Evolutionary conservation across 2,888 invertebrate genomes (phyloP).

Genomic region (Tinea pellionella): DNA sequence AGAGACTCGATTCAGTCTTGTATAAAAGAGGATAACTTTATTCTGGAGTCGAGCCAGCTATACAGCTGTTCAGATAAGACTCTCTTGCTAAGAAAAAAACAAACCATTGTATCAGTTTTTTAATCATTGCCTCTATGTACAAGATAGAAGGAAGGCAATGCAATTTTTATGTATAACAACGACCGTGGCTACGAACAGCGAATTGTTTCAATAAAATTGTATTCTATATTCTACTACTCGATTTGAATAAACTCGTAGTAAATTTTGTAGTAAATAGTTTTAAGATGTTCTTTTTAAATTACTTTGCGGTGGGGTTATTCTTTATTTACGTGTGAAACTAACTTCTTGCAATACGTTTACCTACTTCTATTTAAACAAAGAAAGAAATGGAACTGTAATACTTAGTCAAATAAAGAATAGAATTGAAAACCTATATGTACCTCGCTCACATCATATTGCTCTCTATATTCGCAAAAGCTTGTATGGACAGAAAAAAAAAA

Average conservation of each 20-base stretch:
- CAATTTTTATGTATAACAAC: neutral
- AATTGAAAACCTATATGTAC: too few relatives aligned
- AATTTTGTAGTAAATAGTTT: neutral
- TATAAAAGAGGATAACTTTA: slow-evolving; percentile 37
- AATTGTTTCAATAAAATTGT: slow-evolving; percentile 11
- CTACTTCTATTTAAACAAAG: too few relatives aligned
- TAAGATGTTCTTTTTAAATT: neutral
- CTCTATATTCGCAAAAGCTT: too few relatives aligned
- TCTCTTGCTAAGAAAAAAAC: slow-evolving; percentile 13
- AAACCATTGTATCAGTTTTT: neutral
- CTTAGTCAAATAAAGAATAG: too few relatives aligned
- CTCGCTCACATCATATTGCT: too few relatives aligned
- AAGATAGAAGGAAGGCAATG: neutral
- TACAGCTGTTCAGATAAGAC: slow-evolving; percentile 2
- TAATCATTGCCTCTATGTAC: neutral
- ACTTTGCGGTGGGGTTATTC: neutral
- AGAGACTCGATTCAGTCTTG: neutral
- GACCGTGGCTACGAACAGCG: neutral
- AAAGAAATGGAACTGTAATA: too few relatives aligned
- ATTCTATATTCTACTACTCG: slow-evolving; percentile 1
- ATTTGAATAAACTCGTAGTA: neutral
- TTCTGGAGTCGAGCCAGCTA: slow-evolving; percentile 24
- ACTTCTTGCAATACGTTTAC: too few relatives aligned
- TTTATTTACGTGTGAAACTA: too few relatives aligned
- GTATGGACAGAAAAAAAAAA: too few relatives aligned